Percentiles rank a stretch among this genome's conserved stretches.
Conservation (phyloP, 2,888 invertebrate genomes). For the Plutella xylostella region DNA sequence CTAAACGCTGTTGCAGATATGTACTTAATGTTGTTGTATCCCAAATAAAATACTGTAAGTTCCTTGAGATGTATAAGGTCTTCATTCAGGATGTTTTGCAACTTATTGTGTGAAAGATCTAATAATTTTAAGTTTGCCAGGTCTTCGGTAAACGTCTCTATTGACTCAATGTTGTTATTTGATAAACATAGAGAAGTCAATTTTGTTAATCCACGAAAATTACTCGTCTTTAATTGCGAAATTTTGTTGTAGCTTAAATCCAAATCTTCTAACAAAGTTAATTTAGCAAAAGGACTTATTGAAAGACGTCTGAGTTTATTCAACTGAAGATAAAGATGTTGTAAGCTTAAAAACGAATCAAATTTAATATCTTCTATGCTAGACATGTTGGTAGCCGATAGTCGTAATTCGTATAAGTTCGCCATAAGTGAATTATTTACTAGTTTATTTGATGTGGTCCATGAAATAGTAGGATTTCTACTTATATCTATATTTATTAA, state of each 20-base stretch:
- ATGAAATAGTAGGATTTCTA: slow-evolving; percentile 47
- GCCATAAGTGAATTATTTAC: slow-evolving; percentile 46
- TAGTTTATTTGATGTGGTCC: slow-evolving; percentile 35
- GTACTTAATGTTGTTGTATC: slow-evolving; percentile 85
- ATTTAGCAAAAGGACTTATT: slow-evolving; percentile 83
- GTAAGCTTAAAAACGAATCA: slow-evolving; percentile 79
- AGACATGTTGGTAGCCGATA: slow-evolving; percentile 51
- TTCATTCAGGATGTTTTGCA: slow-evolving; percentile 80
- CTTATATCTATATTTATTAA: slow-evolving; percentile 55
- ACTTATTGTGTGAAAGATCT: slow-evolving; percentile 86
- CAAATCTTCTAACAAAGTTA: slow-evolving; percentile 80
- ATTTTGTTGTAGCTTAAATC: slow-evolving; percentile 87
- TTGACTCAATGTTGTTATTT: slow-evolving; percentile 83
- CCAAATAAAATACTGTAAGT: slow-evolving; percentile 81
- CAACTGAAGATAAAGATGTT: slow-evolving; percentile 80
- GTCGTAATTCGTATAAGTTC: slow-evolving; percentile 54
- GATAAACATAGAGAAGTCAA: slow-evolving; percentile 85
- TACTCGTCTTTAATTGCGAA: slow-evolving; percentile 84
- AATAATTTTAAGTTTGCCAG: slow-evolving; percentile 81
- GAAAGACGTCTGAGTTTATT: slow-evolving; percentile 84
- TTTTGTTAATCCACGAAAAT: slow-evolving; percentile 81
- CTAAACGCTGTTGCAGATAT: slow-evolving; percentile 84
- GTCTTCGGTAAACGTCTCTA: slow-evolving; percentile 85
- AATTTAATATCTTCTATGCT: slow-evolving; percentile 76
- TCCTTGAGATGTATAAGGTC: slow-evolving; percentile 83